These are phyloP conservation scores for Apistogramma diplotaenia DNA, from an alignment of 2,113 vertebrate genomes.

Conservation along the genomic window DNA sequence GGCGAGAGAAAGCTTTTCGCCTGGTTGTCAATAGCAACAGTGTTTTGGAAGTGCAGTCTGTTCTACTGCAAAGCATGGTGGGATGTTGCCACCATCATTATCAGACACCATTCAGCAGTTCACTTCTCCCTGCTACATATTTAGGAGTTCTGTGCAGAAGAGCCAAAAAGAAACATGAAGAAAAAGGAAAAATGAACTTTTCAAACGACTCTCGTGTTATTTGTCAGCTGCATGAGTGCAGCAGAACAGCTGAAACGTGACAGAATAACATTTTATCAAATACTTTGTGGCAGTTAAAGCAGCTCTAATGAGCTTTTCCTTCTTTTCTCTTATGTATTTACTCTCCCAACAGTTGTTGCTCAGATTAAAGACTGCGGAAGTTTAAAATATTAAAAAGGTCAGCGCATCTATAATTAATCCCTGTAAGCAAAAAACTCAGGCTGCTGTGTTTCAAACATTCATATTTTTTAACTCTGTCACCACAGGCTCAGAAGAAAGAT, in stretches of 20 bases:
- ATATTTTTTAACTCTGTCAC: background rate
- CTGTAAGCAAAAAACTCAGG: background rate
- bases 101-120: background rate
- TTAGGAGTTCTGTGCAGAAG: background rate
- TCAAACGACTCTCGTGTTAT: background rate
- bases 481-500: background rate
- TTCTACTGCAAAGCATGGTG: constrained; percentile 26
- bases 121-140: background rate
- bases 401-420: background rate
- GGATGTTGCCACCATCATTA: constrained; percentile 1
- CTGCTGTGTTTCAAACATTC: background rate
- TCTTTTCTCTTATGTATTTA: background rate
- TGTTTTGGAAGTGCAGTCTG: constrained; percentile 41
- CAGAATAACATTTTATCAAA: background rate
- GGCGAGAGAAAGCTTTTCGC: constrained; percentile 4
- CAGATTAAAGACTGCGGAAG: background rate
- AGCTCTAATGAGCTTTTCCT: background rate
- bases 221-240: background rate
- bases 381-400: background rate
- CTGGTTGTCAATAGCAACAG: constrained; percentile 67
- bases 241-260: background rate
- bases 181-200: background rate
- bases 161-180: background rate
- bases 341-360: background rate
- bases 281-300: background rate